phyloP scores from a whole-genome alignment of 2,797 vertebrate species.

The Denticeps clupeoides region DNA sequence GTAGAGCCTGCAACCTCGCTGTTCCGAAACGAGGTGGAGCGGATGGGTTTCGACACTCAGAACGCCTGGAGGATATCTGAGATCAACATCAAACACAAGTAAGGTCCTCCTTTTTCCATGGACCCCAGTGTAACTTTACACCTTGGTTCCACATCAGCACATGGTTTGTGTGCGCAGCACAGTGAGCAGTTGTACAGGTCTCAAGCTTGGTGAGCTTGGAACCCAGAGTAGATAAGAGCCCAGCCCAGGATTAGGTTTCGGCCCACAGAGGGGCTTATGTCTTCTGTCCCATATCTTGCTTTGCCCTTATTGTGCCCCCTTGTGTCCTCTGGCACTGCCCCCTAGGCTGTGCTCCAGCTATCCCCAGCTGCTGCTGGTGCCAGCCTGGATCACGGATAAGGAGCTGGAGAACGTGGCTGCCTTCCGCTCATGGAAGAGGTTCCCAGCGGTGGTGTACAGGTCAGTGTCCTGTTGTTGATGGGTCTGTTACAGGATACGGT shows the following conservation, averaged over 20 bases:
- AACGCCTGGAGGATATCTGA: constrained; percentile 96
- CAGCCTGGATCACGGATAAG: constrained; percentile 95
- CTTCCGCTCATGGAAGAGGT: constrained; percentile 95
- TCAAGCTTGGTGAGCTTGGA: constrained; percentile 14
- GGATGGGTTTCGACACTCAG: constrained; percentile 96
- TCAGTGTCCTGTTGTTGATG: constrained; percentile 36
- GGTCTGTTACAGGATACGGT: too few species aligned
- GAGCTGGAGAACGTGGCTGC: constrained; percentile 90
- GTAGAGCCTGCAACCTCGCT: constrained; percentile 89
- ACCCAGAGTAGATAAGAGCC: constrained; percentile 32
- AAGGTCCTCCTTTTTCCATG: constrained; percentile 24
- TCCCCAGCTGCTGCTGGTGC: constrained; percentile 90
- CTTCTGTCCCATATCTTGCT: background rate
- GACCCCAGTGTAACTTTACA: constrained; percentile 14
- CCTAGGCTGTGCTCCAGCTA: constrained; percentile 95
- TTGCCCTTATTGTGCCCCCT: constrained; percentile 5
- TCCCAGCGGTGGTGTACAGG: constrained; percentile 93
- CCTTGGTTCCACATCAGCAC: too few species aligned
- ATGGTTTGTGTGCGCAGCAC: too few species aligned
- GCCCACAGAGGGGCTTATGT: constrained; percentile 31
- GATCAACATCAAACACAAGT: constrained; percentile 98
- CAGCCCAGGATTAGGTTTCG: constrained; percentile 41
- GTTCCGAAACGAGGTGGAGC: constrained; percentile 92
- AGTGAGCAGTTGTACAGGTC: too few species aligned
- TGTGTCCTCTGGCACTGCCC: constrained; percentile 18